phyloP scores from a whole-genome alignment of 1,140 invertebrate species.

The Trichonephila inaurata region DNA sequence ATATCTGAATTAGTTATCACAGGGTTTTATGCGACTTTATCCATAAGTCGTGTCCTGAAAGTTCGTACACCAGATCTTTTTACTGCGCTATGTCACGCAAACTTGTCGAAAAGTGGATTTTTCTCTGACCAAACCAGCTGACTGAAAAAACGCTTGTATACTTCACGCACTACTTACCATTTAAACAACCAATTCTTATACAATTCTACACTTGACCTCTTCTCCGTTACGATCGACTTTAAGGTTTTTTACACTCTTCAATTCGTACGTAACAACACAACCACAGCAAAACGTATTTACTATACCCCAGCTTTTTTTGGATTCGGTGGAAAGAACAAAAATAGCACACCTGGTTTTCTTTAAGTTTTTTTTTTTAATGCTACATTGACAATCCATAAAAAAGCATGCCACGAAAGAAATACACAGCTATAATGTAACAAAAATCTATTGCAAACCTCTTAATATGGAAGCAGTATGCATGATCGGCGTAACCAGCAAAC shows the following conservation, averaged over 20 bases:
- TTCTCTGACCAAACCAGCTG: not conserved
- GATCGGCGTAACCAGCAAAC: too few relatives aligned
- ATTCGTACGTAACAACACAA: not conserved
- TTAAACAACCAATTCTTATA: constrained; percentile 23
- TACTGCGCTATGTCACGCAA: not conserved
- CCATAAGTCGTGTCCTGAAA: not conserved
- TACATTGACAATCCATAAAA: not conserved
- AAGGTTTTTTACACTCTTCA: not conserved
- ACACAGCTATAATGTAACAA: too few relatives aligned
- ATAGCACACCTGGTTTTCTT: not conserved
- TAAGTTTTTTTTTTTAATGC: not conserved
- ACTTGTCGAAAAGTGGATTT: not conserved
- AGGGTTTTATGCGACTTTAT: too few relatives aligned
- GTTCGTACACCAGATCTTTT: not conserved
- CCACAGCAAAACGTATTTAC: not conserved
- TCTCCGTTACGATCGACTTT: not conserved
- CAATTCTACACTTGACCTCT: constrained; percentile 63
- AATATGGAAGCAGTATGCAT: too few relatives aligned
- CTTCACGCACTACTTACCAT: constrained; percentile 58
- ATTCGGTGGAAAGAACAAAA: not conserved
- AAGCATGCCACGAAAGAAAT: too few relatives aligned
- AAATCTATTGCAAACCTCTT: too few relatives aligned
- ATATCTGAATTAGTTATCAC: too few relatives aligned
- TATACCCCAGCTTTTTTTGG: not conserved
- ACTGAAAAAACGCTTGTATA: not conserved